Conservation (phyloP, 1,140 invertebrate species). For the Drosophila carrolli region DNA sequence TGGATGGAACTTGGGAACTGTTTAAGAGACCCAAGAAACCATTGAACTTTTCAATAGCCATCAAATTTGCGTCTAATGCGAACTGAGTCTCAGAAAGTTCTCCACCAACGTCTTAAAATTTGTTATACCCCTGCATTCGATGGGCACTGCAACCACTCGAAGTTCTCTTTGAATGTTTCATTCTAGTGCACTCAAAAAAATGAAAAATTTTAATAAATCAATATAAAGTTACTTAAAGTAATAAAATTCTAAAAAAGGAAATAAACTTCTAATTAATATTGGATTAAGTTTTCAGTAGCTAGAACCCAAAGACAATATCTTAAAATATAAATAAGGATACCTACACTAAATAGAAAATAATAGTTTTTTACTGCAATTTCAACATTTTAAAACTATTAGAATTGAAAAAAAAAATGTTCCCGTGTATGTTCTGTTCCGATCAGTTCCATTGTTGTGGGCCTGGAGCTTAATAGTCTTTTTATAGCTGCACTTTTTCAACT, state of each 20-base stretch:
- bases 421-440: constrained; percentile 15
- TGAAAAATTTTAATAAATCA: too few species aligned
- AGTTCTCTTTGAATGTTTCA: constrained; percentile 59
- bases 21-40: constrained; percentile 35
- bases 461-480: constrained; percentile 78
- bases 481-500: constrained; percentile 79
- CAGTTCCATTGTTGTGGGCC: constrained; percentile 26
- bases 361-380: too few species aligned
- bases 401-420: too few species aligned
- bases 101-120: constrained; percentile 9
- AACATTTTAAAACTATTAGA: too few species aligned
- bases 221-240: too few species aligned
- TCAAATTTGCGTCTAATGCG: constrained; percentile 73
- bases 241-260: too few species aligned
- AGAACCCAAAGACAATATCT: too few species aligned
- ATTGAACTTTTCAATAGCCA: constrained; percentile 76
- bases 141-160: constrained; percentile 42
- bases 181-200: constrained; percentile 7
- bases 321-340: too few species aligned
- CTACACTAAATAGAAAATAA: neutral
- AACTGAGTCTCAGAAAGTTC: constrained; percentile 33
- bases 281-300: too few species aligned
- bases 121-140: constrained; percentile 35
- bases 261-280: too few species aligned
- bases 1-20: constrained; percentile 15